phyloP scores from a whole-genome alignment of 2,113 vertebrate species.

The Engystomops pustulosus region DNA sequence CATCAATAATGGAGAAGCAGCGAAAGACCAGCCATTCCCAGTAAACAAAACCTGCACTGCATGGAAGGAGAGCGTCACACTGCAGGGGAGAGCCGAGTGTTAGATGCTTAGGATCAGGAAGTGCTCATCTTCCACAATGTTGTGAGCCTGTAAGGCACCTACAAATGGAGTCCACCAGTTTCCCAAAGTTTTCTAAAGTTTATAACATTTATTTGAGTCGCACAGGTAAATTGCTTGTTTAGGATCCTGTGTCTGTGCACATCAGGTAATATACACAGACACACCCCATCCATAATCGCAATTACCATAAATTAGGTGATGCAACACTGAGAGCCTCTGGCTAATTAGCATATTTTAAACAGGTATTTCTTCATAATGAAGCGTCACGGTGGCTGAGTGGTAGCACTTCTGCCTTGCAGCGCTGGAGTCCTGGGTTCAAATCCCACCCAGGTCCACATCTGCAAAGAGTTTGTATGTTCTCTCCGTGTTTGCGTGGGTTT shows the following conservation, averaged over 20 bases:
- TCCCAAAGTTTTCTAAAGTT: too few relatives aligned
- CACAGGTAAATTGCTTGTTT: not conserved
- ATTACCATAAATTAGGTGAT: too few relatives aligned
- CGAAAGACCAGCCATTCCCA: constrained; percentile 1
- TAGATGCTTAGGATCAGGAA: not conserved
- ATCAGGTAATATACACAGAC: not conserved
- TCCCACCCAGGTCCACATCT: too few relatives aligned
- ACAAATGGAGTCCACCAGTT: not conserved
- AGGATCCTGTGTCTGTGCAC: not conserved
- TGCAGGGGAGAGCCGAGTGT: not conserved
- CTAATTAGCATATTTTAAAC: too few relatives aligned
- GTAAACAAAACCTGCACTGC: constrained; percentile 25
- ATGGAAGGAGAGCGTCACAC: not conserved
- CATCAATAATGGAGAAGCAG: constrained; percentile 43
- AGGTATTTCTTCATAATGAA: too few relatives aligned
- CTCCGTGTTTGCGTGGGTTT: too few relatives aligned
- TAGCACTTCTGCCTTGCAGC: too few relatives aligned
- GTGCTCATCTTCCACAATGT: too few relatives aligned
- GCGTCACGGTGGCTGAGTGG: too few relatives aligned
- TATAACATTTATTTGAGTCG: not conserved
- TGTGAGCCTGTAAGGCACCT: not conserved
- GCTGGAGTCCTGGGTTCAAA: too few relatives aligned
- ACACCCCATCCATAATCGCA: not conserved
- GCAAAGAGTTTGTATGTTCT: too few relatives aligned
- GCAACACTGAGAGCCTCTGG: too few relatives aligned